Evolutionary conservation across 2,888 invertebrate species (phyloP).

Genomic region (Hyposoter dolosus): DNA sequence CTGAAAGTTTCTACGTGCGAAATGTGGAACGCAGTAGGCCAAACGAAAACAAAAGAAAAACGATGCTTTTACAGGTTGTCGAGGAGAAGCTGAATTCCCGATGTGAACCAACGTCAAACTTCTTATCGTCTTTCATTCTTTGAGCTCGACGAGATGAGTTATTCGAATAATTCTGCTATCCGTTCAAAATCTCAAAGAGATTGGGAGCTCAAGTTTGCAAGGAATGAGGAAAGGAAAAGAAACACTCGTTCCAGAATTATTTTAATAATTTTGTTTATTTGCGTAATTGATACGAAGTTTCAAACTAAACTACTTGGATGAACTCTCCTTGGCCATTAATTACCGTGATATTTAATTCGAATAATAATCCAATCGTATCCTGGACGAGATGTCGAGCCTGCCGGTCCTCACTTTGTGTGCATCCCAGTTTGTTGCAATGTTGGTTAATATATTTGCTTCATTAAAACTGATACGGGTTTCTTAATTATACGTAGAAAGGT

Average conservation of each 20-base stretch:
- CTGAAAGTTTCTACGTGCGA: neutral
- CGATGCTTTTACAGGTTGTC: constrained; percentile 73
- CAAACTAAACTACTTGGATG: constrained; percentile 71
- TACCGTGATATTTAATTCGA: constrained; percentile 73
- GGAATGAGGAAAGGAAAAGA: neutral
- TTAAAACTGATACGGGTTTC: constrained; percentile 36
- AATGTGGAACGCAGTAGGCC: constrained; percentile 2
- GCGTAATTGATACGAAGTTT: constrained; percentile 73
- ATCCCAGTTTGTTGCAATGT: neutral
- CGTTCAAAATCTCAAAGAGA: neutral
- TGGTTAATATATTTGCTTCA: constrained; percentile 30
- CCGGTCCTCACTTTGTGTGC: constrained; percentile 56
- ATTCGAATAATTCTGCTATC: neutral
- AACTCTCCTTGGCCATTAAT: constrained; percentile 69
- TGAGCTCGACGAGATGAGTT: neutral
- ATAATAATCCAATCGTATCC: constrained; percentile 71
- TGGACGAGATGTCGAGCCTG: constrained; percentile 69
- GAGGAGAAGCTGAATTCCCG: constrained; percentile 4
- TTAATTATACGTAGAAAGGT: constrained; percentile 57
- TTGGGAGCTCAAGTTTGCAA: neutral
- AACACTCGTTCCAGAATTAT: constrained; percentile 47
- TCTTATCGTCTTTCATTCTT: neutral
- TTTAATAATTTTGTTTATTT: constrained; percentile 75
- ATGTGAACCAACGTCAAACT: neutral
- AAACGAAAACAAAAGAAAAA: constrained; percentile 45